These are phyloP conservation scores for Ceyx cyanopectus DNA, from an alignment of 2,113 vertebrate genomes.

Conservation along the genomic window DNA sequence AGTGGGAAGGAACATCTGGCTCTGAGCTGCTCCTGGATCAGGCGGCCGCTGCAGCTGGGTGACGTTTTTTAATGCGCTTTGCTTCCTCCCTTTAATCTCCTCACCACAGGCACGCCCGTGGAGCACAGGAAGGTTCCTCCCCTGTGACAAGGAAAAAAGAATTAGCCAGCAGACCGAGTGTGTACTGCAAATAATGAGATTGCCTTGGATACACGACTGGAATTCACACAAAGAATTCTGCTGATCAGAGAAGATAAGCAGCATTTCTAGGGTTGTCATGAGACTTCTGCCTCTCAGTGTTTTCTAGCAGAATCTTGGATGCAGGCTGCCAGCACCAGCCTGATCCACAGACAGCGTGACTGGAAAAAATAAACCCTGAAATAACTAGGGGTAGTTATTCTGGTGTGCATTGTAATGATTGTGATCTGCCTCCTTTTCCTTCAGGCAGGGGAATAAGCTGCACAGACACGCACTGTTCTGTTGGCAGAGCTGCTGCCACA, in stretches of 20 bases:
- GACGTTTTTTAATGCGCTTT: not conserved
- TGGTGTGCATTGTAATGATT: not conserved
- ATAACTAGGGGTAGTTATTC: slow-evolving; percentile 19
- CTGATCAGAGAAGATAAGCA: not conserved
- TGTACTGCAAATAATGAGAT: slow-evolving; percentile 46
- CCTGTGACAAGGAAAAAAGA: not conserved
- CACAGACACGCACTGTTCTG: not conserved
- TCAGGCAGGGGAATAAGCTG: not conserved
- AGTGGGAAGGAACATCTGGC: slow-evolving; percentile 7
- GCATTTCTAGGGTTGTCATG: not conserved
- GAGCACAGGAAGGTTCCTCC: slow-evolving; percentile 40
- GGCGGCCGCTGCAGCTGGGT: not conserved
- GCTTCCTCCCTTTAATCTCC: slow-evolving; percentile 33
- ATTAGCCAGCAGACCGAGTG: slow-evolving; percentile 10
- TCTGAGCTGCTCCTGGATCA: not conserved
- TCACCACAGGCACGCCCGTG: not conserved
- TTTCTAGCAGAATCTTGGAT: not conserved
- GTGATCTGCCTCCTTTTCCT: not conserved
- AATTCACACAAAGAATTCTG: slow-evolving; percentile 29
- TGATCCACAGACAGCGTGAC: not conserved
- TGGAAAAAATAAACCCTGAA: slow-evolving; percentile 29
- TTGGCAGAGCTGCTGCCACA: not conserved
- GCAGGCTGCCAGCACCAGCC: slow-evolving; percentile 6
- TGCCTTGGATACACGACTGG: slow-evolving; percentile 30
- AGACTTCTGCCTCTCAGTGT: not conserved